A percentile compares a stretch with the other conserved stretches of the same genome.
These are phyloP conservation scores for Isoperla grammatica DNA, from an alignment of 2,888 invertebrate genomes.

Conservation along the genomic window DNA sequence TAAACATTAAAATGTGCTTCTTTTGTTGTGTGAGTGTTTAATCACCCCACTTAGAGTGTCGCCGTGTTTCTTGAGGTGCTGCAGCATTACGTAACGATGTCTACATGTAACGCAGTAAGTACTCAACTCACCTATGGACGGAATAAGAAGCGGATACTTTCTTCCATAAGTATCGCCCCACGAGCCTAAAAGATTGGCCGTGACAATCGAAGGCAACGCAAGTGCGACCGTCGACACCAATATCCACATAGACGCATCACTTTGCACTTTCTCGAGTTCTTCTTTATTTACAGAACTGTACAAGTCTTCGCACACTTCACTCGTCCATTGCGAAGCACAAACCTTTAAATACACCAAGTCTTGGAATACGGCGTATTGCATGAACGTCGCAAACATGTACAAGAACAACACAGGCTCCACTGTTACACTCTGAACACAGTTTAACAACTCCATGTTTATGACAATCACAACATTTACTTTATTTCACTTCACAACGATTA, in stretches of 20 bases:
- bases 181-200: conserved; percentile 38
- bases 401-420: conserved; percentile 46
- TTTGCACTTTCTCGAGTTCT: conserved; percentile 34
- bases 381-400: conserved; percentile 42
- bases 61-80: too few species aligned
- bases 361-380: conserved; percentile 42
- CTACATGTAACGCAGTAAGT: too few species aligned
- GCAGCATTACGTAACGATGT: too few species aligned
- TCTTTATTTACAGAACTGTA: conserved; percentile 30
- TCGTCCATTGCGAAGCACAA: conserved; percentile 36
- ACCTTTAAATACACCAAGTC: conserved; percentile 43
- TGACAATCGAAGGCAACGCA: conserved; percentile 38
- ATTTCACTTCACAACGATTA: too few species aligned
- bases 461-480: too few species aligned
- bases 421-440: conserved; percentile 35
- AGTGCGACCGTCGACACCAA: conserved; percentile 37
- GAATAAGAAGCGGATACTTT: conserved; percentile 43
- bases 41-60: too few species aligned
- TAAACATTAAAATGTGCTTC: too few species aligned
- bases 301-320: conserved; percentile 33
- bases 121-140: conserved; percentile 41
- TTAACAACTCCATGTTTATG: neutral
- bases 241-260: conserved; percentile 38
- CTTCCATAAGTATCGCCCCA: conserved; percentile 43
- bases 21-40: too few species aligned